Percentiles rank a stretch among this genome's conserved stretches.
phyloP scores from a whole-genome alignment of 2,888 invertebrate genomes.

The Hedya salicella region DNA sequence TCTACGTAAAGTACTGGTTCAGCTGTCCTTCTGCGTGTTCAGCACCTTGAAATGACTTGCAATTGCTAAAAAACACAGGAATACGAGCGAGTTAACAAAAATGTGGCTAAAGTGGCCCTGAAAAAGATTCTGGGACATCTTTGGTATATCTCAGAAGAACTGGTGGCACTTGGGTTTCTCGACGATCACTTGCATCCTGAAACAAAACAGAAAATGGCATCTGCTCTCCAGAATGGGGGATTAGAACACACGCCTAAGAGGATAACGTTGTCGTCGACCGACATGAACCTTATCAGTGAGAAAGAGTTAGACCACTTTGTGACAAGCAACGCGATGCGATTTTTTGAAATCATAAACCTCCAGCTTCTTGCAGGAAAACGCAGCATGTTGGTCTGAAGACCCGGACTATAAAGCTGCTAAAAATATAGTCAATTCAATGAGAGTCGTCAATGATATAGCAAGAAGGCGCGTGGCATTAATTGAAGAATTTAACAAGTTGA shows the following conservation, averaged over 20 bases:
- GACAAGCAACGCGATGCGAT: neutral
- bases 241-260: no score
- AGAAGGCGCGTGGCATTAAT: no score
- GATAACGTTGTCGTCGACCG: no score
- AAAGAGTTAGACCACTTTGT: neutral
- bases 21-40: neutral
- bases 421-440: no score
- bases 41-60: constrained; percentile 7
- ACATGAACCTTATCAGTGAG: no score
- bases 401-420: no score
- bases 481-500: no score
- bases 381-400: neutral
- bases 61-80: constrained; percentile 14
- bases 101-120: constrained; percentile 1
- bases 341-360: neutral
- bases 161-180: neutral
- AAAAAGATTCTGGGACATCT: neutral
- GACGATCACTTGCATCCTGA: neutral
- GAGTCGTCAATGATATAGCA: no score
- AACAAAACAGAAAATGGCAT: neutral
- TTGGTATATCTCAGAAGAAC: constrained; percentile 4
- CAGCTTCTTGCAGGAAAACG: neutral
- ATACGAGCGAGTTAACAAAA: neutral
- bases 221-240: neutral
- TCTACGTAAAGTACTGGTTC: constrained; percentile 25